phyloP scores from a whole-genome alignment of 2,888 invertebrate species.

The Tholera decimalis region DNA sequence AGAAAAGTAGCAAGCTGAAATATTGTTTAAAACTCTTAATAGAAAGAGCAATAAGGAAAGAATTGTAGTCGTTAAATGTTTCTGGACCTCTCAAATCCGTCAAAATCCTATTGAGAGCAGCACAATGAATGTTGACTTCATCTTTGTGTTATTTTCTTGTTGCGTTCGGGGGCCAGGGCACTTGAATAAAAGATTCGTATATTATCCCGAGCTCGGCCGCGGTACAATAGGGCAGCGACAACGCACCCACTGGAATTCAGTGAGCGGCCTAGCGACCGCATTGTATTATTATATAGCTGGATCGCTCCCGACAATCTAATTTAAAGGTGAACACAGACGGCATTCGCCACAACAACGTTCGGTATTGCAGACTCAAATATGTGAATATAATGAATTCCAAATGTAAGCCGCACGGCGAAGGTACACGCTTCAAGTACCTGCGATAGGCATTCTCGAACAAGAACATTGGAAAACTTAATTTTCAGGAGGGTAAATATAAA shows the following conservation, averaged over 20 bases:
- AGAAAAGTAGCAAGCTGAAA: constrained; percentile 39
- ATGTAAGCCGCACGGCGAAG: constrained; percentile 37
- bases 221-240: constrained; percentile 85
- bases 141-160: constrained; percentile 87
- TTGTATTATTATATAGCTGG: constrained; percentile 78
- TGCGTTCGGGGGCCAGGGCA: constrained; percentile 84
- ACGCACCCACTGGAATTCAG: constrained; percentile 86
- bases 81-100: constrained; percentile 76
- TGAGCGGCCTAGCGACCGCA: constrained; percentile 80
- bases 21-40: constrained; percentile 61
- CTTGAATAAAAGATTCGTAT: constrained; percentile 90
- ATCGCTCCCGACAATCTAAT: constrained; percentile 75
- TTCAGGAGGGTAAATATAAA: constrained; percentile 54
- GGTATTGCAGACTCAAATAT: constrained; percentile 42
- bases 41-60: constrained; percentile 59
- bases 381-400: constrained; percentile 54
- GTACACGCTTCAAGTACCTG: constrained; percentile 10
- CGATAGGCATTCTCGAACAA: constrained; percentile 4
- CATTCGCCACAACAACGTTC: constrained; percentile 37
- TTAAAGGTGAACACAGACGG: constrained; percentile 70
- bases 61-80: constrained; percentile 73
- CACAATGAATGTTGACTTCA: constrained; percentile 87
- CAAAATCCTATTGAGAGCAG: constrained; percentile 86
- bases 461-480: constrained; percentile 47
- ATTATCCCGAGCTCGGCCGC: constrained; percentile 82